A percentile compares a stretch with the other conserved stretches of the same genome.
Conservation (phyloP, 2,888 invertebrate species). For the Dione juno region DNA sequence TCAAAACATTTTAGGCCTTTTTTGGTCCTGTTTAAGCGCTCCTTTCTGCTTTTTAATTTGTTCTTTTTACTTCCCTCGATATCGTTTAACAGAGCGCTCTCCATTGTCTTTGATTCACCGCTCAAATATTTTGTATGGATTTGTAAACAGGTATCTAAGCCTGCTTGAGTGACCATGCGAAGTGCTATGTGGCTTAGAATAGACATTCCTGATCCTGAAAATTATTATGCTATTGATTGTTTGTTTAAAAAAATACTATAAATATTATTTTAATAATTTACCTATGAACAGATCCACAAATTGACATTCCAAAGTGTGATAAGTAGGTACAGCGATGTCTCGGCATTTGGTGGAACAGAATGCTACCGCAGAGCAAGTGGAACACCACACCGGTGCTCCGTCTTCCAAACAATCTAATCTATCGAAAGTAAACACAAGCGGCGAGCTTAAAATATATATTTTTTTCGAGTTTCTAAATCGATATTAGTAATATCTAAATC, state of each 20-base stretch:
- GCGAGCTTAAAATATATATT: neutral
- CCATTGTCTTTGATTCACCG: conserved; percentile 62
- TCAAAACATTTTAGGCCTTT: conserved; percentile 64
- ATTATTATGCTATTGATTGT: neutral
- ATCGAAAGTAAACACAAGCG: conserved; percentile 6
- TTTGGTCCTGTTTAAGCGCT: conserved; percentile 69
- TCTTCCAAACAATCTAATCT: conserved; percentile 63
- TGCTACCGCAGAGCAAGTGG: conserved; percentile 89
- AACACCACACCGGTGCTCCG: conserved; percentile 87
- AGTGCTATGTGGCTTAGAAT: conserved; percentile 89
- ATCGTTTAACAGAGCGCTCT: conserved; percentile 65
- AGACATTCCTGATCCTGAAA: conserved; percentile 90
- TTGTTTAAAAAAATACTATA: too few relatives aligned
- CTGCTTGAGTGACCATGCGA: conserved; percentile 89
- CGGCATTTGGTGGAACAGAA: conserved; percentile 88
- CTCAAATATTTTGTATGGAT: conserved; percentile 74
- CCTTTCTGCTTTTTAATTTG: conserved; percentile 73
- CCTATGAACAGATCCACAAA: conserved; percentile 89
- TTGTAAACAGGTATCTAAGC: conserved; percentile 73
- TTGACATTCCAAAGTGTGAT: conserved; percentile 90
- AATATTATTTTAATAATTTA: conserved; percentile 55
- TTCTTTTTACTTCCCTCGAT: conserved; percentile 73
- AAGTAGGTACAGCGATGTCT: conserved; percentile 85
- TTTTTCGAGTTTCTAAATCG: too few relatives aligned
- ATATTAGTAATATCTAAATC: too few relatives aligned